phyloP scores from a whole-genome alignment of 2,113 vertebrate genomes.

The Lagenorhynchus albirostris region DNA sequence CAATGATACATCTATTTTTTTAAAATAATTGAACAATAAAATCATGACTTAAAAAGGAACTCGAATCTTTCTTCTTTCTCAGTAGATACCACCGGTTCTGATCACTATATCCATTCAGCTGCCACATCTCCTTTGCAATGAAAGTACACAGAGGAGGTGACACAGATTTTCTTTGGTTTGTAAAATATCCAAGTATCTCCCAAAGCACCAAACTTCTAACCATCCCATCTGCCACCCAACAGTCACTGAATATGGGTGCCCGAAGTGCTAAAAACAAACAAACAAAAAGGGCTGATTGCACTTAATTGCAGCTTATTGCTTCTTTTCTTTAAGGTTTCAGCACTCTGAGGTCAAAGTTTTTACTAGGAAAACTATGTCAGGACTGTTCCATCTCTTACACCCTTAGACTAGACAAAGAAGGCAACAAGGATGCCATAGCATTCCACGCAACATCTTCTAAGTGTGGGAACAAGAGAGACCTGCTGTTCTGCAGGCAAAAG shows the following conservation, averaged over 20 bases:
- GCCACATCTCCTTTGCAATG: not conserved
- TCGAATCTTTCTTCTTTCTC: not conserved
- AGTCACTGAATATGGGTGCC: not conserved
- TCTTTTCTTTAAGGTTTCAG: not conserved
- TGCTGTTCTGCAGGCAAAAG: not conserved
- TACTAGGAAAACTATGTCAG: not conserved
- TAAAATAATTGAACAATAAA: not conserved
- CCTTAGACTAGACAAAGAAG: not conserved
- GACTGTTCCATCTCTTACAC: not conserved
- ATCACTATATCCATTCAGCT: not conserved
- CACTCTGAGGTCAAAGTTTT: not conserved
- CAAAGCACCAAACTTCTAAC: not conserved
- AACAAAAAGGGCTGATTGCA: not conserved
- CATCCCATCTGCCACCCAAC: not conserved
- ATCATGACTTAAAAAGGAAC: not conserved
- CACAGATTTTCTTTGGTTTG: not conserved
- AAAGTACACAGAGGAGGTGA: not conserved
- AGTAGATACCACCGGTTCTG: not conserved
- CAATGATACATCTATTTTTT: accelerated
- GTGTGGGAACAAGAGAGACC: not conserved
- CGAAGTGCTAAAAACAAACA: not conserved
- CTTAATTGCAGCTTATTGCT: not conserved
- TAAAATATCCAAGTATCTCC: not conserved
- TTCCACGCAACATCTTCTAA: not conserved
- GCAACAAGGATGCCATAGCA: accelerated